Base-by-base conservation (phyloP, 2,888 invertebrate genomes). In the Xylophagus ater region DNA sequence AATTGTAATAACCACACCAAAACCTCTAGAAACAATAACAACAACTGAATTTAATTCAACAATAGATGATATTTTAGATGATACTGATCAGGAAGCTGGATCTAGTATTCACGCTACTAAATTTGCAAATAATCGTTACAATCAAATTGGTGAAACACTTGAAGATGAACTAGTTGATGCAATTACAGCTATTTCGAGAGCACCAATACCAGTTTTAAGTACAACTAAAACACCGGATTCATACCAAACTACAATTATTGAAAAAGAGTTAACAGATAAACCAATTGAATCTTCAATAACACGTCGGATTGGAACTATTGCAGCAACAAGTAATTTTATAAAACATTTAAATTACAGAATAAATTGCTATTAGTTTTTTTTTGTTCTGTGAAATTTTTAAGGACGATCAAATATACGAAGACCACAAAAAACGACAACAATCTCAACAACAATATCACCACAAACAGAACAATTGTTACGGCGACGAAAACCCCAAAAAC, bases 101-200 rank as follows among this genome's bases (percentile, higher is more conserved):
- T 60, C 63, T 4, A 63, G 62, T 47, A 56, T 60, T 35, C 60
- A 60, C 30, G 58, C 60, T 21, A 58, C 54, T 30, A 52, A 51
- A 34, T 50, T 53, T 21, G 35, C 46, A n/a, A 49, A 50, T 7
- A 40, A 39, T 12, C 46, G 53, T 37, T 58, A 58, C 44, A 61
- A 64, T 50, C 59, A 62, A 47, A 57, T 62, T 29, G 51, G 52
- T 29, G 54, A 56, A 12, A 40, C 34, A 24, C 26, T 43, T 17
- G 40, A 48, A 8, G 42, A 45, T 24, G 44, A 47, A 32, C 19
- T 50, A 20, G 47, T 43, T 23, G 50, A 49, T 41, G 52, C 48
- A 34, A 47, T 55, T 17, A 52, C 51, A 48, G 43, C 47, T 23
- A 47, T 49, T 42, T 52, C 50, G 10, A 50, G 44, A 42, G 49